Conservation (phyloP, 2,888 invertebrate species). For the Pristionchus maxplancki region DNA sequence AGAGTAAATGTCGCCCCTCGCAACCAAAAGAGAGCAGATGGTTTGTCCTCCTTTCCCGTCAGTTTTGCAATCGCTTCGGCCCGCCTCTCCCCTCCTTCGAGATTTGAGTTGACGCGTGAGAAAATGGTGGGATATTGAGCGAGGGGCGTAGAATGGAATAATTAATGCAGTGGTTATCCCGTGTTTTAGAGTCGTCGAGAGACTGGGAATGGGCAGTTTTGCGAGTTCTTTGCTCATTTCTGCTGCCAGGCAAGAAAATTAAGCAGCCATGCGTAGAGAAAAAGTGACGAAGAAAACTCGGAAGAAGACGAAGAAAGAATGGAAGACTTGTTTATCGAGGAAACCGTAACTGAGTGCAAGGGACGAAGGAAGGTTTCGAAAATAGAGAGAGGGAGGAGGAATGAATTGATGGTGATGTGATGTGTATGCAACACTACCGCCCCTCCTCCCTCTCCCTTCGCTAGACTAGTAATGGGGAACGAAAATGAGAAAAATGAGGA, state of each 20-base stretch:
- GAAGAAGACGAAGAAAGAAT: background rate
- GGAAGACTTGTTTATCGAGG: background rate
- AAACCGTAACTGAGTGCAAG: background rate
- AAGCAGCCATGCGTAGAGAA: background rate
- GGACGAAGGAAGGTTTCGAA: background rate
- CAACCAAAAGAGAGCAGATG: background rate
- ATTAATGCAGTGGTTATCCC: background rate
- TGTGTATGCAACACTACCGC: background rate
- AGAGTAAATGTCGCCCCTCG: conserved; percentile 2
- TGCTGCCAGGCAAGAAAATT: background rate
- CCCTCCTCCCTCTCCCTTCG: background rate
- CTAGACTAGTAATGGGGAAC: conserved; percentile 42
- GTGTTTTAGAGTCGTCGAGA: background rate
- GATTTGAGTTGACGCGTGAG: background rate
- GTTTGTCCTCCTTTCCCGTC: too few relatives aligned
- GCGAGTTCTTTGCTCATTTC: background rate
- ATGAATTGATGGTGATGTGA: background rate
- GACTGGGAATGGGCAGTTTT: conserved; percentile 7
- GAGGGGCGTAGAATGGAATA: background rate
- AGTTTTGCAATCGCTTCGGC: background rate
- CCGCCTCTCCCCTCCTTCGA: background rate
- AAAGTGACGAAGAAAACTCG: background rate
- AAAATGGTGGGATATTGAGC: background rate
- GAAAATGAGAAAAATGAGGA: conserved; percentile 24
- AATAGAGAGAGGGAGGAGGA: background rate